A percentile compares a stretch with the other conserved stretches of the same genome.
phyloP scores from a whole-genome alignment of 2,113 vertebrate genomes.

The Sylvicapra grimmia region DNA sequence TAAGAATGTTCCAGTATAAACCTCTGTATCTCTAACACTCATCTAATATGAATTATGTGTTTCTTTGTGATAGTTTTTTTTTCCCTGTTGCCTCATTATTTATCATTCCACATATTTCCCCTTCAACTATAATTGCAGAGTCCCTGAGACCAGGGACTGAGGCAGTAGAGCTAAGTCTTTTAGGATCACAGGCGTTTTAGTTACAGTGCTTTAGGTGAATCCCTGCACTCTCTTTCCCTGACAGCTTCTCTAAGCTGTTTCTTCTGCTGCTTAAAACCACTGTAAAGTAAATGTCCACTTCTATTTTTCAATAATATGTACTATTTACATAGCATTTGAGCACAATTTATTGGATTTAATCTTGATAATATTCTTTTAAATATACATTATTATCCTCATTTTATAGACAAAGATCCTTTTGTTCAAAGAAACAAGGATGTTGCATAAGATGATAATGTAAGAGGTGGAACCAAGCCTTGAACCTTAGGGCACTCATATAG shows the following conservation, averaged over 20 bases:
- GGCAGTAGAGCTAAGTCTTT: background rate
- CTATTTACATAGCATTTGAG: background rate
- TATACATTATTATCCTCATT: background rate
- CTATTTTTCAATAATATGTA: background rate
- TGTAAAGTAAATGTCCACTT: background rate
- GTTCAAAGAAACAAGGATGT: background rate
- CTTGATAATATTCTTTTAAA: background rate
- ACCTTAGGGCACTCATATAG: background rate
- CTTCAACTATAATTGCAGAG: background rate
- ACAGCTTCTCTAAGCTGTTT: background rate
- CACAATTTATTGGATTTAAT: background rate
- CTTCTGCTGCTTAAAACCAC: background rate
- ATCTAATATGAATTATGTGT: background rate
- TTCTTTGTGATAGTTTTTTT: background rate
- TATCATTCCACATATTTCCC: background rate
- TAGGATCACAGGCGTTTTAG: background rate
- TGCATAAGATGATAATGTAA: background rate
- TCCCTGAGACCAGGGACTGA: background rate
- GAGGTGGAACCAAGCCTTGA: background rate
- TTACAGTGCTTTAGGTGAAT: background rate
- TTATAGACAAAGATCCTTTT: background rate
- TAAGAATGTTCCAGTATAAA: background rate
- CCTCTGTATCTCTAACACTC: background rate
- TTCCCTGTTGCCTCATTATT: background rate
- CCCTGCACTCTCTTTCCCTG: background rate